These are phyloP conservation scores for Mycteria americana DNA, from an alignment of 2,797 vertebrate species.

Conservation along the genomic window DNA sequence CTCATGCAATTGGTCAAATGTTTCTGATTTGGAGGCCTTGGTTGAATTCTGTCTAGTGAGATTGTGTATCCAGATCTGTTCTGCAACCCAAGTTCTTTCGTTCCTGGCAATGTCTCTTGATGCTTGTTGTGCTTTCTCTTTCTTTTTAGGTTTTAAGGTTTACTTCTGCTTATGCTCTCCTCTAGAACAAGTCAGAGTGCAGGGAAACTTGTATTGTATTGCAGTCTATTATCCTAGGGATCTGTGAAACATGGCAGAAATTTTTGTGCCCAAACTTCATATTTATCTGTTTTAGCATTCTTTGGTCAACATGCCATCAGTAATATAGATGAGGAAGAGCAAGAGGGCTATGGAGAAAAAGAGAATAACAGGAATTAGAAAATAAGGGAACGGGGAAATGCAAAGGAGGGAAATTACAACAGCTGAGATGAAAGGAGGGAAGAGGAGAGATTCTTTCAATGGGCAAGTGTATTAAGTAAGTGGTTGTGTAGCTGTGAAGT, in stretches of 20 bases:
- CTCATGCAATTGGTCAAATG: neutral
- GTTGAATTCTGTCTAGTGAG: neutral
- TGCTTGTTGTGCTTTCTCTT: neutral
- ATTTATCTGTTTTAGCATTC: neutral
- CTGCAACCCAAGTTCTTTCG: neutral
- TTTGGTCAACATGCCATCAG: neutral
- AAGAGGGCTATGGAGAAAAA: neutral
- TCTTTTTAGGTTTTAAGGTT: neutral
- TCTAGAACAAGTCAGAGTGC: neutral
- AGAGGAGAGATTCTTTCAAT: neutral
- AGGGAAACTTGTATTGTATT: neutral
- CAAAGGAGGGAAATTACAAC: neutral
- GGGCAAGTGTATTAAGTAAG: neutral
- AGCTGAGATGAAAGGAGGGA: neutral
- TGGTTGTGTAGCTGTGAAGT: neutral
- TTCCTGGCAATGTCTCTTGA: neutral
- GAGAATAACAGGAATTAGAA: neutral
- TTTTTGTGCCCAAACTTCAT: neutral
- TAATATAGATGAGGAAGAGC: neutral
- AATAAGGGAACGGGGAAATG: neutral
- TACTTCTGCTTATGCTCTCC: neutral
- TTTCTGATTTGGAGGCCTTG: neutral
- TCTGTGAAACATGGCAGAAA: neutral
- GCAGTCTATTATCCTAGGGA: neutral
- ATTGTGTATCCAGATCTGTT: neutral